phyloP scores from a whole-genome alignment of 2,797 vertebrate genomes.

The Squalus acanthias region DNA sequence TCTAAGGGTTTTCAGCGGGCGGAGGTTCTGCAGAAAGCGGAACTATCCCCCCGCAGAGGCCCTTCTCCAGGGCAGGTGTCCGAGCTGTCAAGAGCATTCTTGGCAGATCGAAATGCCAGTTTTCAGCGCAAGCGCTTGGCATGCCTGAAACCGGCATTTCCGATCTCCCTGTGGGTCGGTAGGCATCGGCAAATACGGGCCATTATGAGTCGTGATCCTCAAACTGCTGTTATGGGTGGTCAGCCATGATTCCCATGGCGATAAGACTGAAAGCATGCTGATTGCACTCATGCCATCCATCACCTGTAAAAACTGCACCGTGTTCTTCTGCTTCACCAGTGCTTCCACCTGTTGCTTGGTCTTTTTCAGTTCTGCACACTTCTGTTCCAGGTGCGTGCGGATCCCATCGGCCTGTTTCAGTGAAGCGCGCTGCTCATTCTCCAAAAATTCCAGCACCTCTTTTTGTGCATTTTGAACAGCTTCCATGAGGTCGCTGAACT shows the following conservation, averaged over 20 bases:
- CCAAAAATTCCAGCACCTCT: conserved; percentile 64
- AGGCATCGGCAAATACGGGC: too few relatives aligned
- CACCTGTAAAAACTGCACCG: conserved; percentile 72
- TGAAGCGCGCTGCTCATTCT: conserved; percentile 66
- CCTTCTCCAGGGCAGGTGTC: too few relatives aligned
- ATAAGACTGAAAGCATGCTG: background rate
- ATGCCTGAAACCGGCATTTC: too few relatives aligned
- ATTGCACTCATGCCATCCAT: fast-evolving
- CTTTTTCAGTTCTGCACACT: conserved; percentile 62
- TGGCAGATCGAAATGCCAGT: too few relatives aligned
- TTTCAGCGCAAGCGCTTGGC: too few relatives aligned
- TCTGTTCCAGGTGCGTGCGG: conserved; percentile 67
- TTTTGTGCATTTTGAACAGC: conserved; percentile 60
- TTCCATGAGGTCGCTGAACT: conserved; percentile 64
- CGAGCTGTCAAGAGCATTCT: too few relatives aligned
- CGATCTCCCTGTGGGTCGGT: too few relatives aligned
- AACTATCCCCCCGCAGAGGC: too few relatives aligned
- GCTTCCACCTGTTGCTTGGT: conserved; percentile 62
- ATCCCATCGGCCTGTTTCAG: conserved; percentile 69
- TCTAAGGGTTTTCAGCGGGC: too few relatives aligned
- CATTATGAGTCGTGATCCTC: background rate
- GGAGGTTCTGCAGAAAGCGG: too few relatives aligned
- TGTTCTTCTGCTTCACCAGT: conserved; percentile 60
- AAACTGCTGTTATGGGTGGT: background rate
- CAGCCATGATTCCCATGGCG: too few relatives aligned